These are phyloP conservation scores for Drosophila stalkeri DNA, from an alignment of 2,888 invertebrate genomes.

Conservation along the genomic window DNA sequence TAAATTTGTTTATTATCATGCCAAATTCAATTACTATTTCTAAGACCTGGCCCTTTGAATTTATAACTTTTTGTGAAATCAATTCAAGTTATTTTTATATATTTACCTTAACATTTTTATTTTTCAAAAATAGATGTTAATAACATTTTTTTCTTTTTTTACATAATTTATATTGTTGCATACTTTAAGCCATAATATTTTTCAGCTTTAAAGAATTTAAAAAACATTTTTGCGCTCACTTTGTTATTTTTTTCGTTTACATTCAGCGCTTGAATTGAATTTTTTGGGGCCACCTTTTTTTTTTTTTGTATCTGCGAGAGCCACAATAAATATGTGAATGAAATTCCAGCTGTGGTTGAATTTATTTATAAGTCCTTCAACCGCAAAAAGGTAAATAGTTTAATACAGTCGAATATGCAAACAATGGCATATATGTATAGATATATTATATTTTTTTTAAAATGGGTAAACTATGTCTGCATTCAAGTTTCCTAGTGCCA, in stretches of 20 bases:
- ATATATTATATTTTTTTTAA: background rate
- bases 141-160: background rate
- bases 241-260: background rate
- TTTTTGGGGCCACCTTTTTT: background rate
- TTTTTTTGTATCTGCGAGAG: background rate
- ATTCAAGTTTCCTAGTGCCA: background rate
- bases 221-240: background rate
- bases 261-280: background rate
- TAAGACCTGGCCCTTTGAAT: background rate
- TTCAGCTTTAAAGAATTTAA: background rate
- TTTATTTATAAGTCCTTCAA: background rate
- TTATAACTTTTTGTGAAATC: background rate
- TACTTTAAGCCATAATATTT: background rate
- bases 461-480: background rate
- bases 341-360: background rate
- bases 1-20: slow-evolving; percentile 47
- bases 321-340: background rate
- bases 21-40: slow-evolving; percentile 44
- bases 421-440: background rate
- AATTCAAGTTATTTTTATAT: background rate
- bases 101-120: background rate
- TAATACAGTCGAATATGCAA: background rate
- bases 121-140: background rate
- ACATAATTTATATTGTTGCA: background rate
- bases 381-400: background rate